Evolutionary conservation across 2,888 invertebrate species (phyloP).

Genomic region (Theretra japonica): DNA sequence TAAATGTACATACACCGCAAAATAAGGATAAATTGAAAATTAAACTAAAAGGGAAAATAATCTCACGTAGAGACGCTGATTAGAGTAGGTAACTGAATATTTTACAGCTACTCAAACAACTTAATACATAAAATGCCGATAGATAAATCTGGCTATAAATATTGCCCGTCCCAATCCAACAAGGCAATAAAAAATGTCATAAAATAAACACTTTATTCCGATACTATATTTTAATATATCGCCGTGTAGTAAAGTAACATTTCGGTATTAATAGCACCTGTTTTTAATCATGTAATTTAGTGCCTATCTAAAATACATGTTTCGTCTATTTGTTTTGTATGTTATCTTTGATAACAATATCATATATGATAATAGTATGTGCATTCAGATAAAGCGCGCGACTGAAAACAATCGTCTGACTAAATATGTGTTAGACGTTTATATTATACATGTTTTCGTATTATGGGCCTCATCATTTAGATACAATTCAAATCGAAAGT

Average conservation of each 20-base stretch:
- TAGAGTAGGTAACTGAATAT: background rate
- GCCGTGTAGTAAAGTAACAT: background rate
- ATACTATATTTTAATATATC: background rate
- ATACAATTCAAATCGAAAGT: no score
- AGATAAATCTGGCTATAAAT: conserved; percentile 20
- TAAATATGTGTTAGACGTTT: background rate
- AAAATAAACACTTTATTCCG: conserved; percentile 18
- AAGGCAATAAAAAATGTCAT: conserved; percentile 24
- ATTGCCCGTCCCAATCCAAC: conserved; percentile 15
- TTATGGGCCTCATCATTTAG: no score
- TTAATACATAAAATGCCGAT: conserved; percentile 11
- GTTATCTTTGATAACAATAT: conserved; percentile 29
- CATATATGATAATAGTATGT: conserved; percentile 21
- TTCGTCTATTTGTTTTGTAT: conserved; percentile 27
- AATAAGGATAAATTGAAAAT: no score
- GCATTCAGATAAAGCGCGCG: conserved; percentile 7
- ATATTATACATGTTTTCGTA: no score
- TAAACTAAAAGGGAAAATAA: background rate
- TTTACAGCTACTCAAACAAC: conserved; percentile 12
- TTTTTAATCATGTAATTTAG: background rate
- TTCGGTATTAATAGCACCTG: background rate
- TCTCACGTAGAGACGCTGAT: no score
- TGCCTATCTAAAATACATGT: conserved; percentile 4
- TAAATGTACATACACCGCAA: no score
- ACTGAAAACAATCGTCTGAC: background rate